Percentiles rank a stretch among this genome's conserved stretches.
Evolutionary conservation across 2,888 invertebrate species (phyloP).

Genomic region (Chalcis sispes): DNA sequence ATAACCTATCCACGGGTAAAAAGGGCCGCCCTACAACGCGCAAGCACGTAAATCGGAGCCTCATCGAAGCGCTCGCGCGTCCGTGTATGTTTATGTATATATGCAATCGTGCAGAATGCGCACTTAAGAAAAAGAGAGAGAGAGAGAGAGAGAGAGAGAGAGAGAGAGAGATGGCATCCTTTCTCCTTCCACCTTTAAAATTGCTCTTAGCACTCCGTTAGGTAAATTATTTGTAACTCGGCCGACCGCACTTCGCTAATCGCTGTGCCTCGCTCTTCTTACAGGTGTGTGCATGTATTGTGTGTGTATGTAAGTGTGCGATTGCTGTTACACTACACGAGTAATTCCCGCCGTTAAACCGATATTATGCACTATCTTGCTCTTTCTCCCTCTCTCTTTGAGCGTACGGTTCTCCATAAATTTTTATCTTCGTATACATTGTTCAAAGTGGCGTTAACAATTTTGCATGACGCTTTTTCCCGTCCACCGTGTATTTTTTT

Average conservation of each 20-base stretch:
- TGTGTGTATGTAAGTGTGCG: neutral
- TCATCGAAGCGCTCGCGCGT: constrained; percentile 9
- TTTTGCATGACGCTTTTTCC: no score
- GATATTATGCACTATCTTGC: constrained; percentile 16
- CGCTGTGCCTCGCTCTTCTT: constrained; percentile 8
- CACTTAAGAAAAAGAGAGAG: constrained; percentile 39
- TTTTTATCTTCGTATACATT: constrained; percentile 43
- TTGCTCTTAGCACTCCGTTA: constrained; percentile 57
- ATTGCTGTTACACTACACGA: neutral
- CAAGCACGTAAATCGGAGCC: constrained; percentile 47
- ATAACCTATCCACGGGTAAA: no score
- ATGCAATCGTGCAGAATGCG: no score
- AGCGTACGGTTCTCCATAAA: constrained; percentile 32
- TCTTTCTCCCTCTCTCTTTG: neutral
- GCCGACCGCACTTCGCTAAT: constrained; percentile 40
- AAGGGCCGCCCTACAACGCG: constrained; percentile 5
- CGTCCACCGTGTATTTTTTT: no score
- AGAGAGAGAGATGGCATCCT: constrained; percentile 6
- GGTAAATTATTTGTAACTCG: constrained; percentile 57
- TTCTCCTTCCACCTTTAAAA: no score
- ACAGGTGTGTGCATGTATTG: neutral
- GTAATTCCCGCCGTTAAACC: constrained; percentile 47
- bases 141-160: neutral
- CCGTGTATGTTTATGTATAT: no score
- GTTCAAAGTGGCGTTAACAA: neutral